Conservation (phyloP, 1,140 invertebrate genomes). For the Oreohelix idahoensis region DNA sequence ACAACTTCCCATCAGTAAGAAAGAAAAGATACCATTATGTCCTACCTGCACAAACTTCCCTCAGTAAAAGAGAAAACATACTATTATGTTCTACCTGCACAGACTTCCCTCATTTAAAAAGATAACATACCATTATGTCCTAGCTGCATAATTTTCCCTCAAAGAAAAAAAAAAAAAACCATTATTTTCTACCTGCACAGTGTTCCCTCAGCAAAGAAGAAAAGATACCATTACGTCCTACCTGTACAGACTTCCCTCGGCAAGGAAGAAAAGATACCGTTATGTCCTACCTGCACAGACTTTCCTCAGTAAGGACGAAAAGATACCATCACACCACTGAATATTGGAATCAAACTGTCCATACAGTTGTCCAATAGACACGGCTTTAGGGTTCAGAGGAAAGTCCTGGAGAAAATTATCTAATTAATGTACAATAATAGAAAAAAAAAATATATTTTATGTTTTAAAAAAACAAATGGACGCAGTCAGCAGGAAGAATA, state of each 20-base stretch:
- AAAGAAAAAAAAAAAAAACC: too few relatives aligned
- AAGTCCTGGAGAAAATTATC: slow-evolving; percentile 77
- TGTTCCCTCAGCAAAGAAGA: slow-evolving; percentile 86
- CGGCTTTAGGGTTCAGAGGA: slow-evolving; percentile 87
- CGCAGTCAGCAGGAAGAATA: too few relatives aligned
- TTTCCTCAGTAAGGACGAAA: slow-evolving; percentile 86
- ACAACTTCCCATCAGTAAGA: too few relatives aligned
- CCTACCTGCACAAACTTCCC: slow-evolving; percentile 80
- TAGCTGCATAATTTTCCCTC: too few relatives aligned
- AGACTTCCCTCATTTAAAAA: too few relatives aligned
- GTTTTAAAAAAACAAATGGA: too few relatives aligned
- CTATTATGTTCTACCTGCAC: too few relatives aligned
- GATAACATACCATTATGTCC: too few relatives aligned
- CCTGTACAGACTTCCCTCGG: too few relatives aligned
- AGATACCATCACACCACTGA: slow-evolving; percentile 89
- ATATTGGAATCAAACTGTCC: slow-evolving; percentile 89
- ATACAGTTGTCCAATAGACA: slow-evolving; percentile 86
- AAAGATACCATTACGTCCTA: slow-evolving; percentile 86
- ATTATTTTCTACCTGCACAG: slow-evolving; percentile 79
- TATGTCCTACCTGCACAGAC: slow-evolving; percentile 77
- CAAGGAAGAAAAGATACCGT: too few relatives aligned
- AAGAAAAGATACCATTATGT: neutral
- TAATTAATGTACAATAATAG: too few relatives aligned
- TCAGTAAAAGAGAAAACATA: slow-evolving; percentile 86
- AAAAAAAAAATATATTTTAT: too few relatives aligned